Evolutionary conservation across 1,140 invertebrate genomes (phyloP), one percentile per base, ranked within the genome.

Genomic region (Megathymus violae): DNA sequence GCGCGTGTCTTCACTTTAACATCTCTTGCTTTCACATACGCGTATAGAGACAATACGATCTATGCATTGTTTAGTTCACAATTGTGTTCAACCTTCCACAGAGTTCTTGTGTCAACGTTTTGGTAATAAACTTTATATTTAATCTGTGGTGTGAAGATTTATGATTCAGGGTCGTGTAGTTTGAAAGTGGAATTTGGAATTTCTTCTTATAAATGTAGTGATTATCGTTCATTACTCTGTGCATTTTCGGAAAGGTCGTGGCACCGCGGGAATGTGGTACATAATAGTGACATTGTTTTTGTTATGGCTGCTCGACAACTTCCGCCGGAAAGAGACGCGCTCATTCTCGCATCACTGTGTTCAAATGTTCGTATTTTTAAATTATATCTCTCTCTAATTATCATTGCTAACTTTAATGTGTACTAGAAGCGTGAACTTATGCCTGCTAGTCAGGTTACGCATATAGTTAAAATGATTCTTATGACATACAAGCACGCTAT

Each of bases 1-100:
- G 70, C 67, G 67, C 73, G 68, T 74, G 72, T 77, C 71, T 77
- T 54, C 78, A 77, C 72, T 69, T 68, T 63, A 65, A 63, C 67
- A 71, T 63, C 66, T 71, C 63, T 75, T 74, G 80, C 85, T 88
- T 88, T 88, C 82, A 82, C 79, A 72, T 71, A 68, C 70, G 76
- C 76, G 77, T 70, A 76, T 80, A n/a, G n/a, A 73, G 71, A 76
- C 67, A 72, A 74, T 76, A 67, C 65, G 17, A 71, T 74, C 68
- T 71, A 74, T 80, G 66, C 72, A 79, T 78, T 69, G 58, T 68
- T 72, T 74, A 63, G 61, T 67, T 58, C 54, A 58, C 41, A 58
- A 58, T 58, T 48, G 46, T 48, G 25, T 13, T 44, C 52, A 56
- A 58, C 54, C 27, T 58, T 58, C 31, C 19, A 46, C 54, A 41